Conservation (phyloP, 2,888 invertebrate genomes). For the Erebia epiphron region DNA sequence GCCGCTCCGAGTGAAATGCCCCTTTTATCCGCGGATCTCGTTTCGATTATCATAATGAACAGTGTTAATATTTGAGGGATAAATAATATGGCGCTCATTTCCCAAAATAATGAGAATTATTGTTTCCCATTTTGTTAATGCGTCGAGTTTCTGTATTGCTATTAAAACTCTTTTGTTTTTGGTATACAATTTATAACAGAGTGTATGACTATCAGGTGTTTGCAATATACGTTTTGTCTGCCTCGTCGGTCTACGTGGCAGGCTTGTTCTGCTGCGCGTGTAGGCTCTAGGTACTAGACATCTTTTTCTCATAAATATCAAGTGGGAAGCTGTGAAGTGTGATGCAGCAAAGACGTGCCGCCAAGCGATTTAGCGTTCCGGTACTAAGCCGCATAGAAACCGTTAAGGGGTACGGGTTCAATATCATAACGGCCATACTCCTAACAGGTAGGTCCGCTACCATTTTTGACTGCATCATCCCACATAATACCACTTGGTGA, state of each 20-base stretch:
- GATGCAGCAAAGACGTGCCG: too few species aligned
- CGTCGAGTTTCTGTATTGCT: neutral
- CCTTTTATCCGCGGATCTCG: neutral
- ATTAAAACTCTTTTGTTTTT: neutral
- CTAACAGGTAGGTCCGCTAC: too few species aligned
- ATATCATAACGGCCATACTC: neutral
- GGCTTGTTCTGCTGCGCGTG: too few species aligned
- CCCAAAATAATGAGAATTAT: neutral
- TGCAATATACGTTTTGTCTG: too few species aligned
- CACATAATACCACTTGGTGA: too few species aligned
- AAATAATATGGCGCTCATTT: constrained; percentile 2
- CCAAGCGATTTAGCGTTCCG: too few species aligned
- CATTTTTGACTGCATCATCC: too few species aligned
- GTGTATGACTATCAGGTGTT: neutral
- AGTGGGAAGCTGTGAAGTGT: too few species aligned
- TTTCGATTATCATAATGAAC: constrained; percentile 16
- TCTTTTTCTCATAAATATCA: too few species aligned
- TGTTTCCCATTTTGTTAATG: neutral
- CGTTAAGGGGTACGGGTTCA: neutral
- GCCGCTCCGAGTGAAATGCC: neutral
- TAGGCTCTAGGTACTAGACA: too few species aligned
- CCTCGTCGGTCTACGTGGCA: too few species aligned
- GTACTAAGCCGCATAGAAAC: too few species aligned
- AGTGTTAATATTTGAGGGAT: constrained; percentile 15
- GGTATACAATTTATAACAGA: neutral